phyloP scores from a whole-genome alignment of 2,113 vertebrate genomes.

The Ascaphus truei region DNA sequence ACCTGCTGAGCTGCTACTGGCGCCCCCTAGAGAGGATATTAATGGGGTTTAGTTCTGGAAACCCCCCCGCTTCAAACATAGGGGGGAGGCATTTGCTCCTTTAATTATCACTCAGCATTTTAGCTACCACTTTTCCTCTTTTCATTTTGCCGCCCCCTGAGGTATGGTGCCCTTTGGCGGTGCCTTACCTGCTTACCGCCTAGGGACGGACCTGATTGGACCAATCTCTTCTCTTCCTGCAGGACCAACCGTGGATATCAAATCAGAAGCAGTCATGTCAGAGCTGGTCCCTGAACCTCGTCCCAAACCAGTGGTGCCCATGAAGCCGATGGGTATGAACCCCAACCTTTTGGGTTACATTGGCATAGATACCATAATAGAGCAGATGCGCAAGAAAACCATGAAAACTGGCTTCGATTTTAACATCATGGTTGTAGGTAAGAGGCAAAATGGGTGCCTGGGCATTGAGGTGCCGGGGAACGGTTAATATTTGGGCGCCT shows the following conservation, averaged over 20 bases:
- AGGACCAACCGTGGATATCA: conserved; percentile 67
- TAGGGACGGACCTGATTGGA: no score
- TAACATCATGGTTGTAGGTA: conserved; percentile 97
- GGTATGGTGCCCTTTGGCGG: no score
- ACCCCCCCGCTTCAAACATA: no score
- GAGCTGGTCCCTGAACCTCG: conserved; percentile 87
- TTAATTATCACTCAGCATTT: no score
- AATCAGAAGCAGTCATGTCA: conserved; percentile 77
- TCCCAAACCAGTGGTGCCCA: conserved; percentile 86
- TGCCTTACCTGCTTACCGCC: no score
- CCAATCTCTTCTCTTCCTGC: conserved; percentile 3
- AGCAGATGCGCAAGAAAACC: conserved; percentile 97
- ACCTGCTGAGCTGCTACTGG: no score
- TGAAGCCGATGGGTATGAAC: conserved; percentile 84
- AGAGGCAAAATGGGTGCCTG: conserved; percentile 36
- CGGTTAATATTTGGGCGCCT: no score
- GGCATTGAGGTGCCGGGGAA: neutral
- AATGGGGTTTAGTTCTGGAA: no score
- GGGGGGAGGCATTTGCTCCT: no score
- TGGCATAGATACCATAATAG: conserved; percentile 93
- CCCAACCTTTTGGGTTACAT: conserved; percentile 85
- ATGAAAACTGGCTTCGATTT: conserved; percentile 98
- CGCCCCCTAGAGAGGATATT: no score
- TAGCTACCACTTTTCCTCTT: no score
- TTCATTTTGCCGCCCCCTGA: no score